These are phyloP conservation scores for Muscina levida DNA, from an alignment of 2,888 invertebrate species.

Conservation along the genomic window DNA sequence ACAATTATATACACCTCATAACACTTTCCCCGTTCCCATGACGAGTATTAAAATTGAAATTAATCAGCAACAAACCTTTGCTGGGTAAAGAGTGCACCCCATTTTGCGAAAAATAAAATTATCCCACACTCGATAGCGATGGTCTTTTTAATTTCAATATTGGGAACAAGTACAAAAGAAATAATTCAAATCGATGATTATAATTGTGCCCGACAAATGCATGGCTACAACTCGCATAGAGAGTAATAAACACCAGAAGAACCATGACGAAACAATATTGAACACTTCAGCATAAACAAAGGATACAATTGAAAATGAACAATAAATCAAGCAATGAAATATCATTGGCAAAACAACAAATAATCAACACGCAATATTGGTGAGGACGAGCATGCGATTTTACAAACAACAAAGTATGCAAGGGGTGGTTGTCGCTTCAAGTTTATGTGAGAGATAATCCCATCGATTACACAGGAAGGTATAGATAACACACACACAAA, in stretches of 20 bases:
- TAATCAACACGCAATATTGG: slow-evolving; percentile 49
- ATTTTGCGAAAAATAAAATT: background rate
- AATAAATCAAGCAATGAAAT: slow-evolving; percentile 19
- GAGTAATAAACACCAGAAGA: slow-evolving; percentile 57
- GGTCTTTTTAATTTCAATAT: background rate
- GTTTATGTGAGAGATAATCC: slow-evolving; percentile 43
- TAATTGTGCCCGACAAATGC: slow-evolving; percentile 53
- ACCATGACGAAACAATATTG: slow-evolving; percentile 69
- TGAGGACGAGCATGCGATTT: background rate
- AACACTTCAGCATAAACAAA: slow-evolving; percentile 66
- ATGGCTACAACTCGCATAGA: slow-evolving; percentile 16
- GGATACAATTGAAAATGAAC: slow-evolving; percentile 43
- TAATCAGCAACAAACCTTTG: slow-evolving; percentile 10
- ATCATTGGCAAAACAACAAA: slow-evolving; percentile 50
- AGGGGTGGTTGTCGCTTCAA: slow-evolving; percentile 44
- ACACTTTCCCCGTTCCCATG: slow-evolving; percentile 64
- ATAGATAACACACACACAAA: too few relatives aligned
- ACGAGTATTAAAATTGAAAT: slow-evolving; percentile 48
- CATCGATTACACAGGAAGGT: slow-evolving; percentile 10
- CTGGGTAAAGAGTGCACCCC: slow-evolving; percentile 38
- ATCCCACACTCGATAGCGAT: slow-evolving; percentile 42
- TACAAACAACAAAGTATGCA: background rate
- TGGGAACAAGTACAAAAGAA: slow-evolving; percentile 22
- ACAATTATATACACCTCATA: slow-evolving; percentile 55
- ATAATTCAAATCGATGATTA: slow-evolving; percentile 49